These are phyloP conservation scores for Austrofundulus limnaeus DNA, from an alignment of 2,113 vertebrate genomes.

Conservation along the genomic window DNA sequence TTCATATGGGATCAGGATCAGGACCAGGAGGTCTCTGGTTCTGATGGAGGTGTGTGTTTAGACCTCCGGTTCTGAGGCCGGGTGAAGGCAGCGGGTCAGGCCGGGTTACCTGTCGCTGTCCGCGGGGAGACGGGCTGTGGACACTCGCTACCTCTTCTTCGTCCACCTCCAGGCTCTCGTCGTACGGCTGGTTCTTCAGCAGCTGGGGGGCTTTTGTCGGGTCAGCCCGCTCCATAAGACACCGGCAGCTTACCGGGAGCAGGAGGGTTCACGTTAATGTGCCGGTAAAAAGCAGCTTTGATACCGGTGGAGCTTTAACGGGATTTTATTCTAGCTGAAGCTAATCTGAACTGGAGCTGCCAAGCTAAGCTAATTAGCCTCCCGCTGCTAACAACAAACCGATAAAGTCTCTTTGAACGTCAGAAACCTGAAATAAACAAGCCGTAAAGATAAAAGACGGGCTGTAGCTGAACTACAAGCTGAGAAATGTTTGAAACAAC, in stretches of 20 bases:
- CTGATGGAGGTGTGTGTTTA: neutral
- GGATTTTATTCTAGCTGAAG: no score
- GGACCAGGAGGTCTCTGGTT: no score
- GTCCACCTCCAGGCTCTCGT: conserved; percentile 91
- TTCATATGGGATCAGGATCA: rapidly evolving
- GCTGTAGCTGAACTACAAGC: neutral
- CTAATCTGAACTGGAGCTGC: neutral
- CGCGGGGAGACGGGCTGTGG: conserved; percentile 70
- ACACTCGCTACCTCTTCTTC: conserved; percentile 80
- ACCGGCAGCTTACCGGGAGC: neutral
- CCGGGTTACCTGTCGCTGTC: conserved; percentile 9
- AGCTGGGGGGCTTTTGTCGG: conserved; percentile 56
- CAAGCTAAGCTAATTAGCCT: neutral
- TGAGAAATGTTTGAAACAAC: no score
- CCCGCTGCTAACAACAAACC: neutral
- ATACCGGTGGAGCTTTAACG: neutral
- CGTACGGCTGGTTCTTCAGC: conserved; percentile 86
- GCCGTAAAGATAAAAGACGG: neutral
- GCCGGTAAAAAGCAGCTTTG: neutral
- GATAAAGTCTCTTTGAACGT: neutral
- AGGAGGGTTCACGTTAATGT: neutral
- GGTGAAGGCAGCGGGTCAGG: neutral
- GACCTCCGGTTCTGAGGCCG: no score
- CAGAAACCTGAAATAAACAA: neutral
- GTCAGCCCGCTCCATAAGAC: conserved; percentile 44